Evolutionary conservation across 2,113 vertebrate genomes (phyloP).

Genomic region (Dipodomys ordii): DNA sequence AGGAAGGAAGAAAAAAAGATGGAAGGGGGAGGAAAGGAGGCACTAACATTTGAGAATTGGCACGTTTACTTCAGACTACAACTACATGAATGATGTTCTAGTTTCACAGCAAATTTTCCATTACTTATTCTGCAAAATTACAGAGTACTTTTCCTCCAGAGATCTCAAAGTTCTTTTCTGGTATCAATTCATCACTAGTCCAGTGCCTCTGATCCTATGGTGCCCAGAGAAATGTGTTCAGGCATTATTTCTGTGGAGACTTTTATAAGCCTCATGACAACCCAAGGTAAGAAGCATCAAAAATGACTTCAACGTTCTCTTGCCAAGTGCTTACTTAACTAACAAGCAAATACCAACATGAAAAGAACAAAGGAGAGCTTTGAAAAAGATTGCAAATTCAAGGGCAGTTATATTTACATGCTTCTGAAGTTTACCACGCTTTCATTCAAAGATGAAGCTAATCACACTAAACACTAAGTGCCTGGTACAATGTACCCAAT

Average conservation of each 20-base stretch:
- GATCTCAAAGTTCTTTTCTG: slow-evolving; percentile 58
- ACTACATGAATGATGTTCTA: not conserved
- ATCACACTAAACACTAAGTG: not conserved
- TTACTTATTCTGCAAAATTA: slow-evolving; percentile 32
- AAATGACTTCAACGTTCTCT: not conserved
- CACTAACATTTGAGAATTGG: not conserved
- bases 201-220: slow-evolving; percentile 1
- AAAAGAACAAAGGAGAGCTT: slow-evolving; percentile 41
- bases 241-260: slow-evolving; percentile 34
- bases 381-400: slow-evolving; percentile 33
- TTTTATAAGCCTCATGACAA: slow-evolving; percentile 58
- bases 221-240: slow-evolving; percentile 26
- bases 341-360: not conserved
- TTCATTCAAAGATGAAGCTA: slow-evolving; percentile 44
- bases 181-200: slow-evolving; percentile 61
- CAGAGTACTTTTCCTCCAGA: not conserved
- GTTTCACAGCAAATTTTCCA: slow-evolving; percentile 17
- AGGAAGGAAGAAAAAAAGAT: not conserved
- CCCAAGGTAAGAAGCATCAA: slow-evolving; percentile 36
- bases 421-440: slow-evolving; percentile 35
- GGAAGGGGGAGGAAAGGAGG: no score
- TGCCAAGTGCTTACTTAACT: slow-evolving; percentile 59
- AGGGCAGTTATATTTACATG: slow-evolving; percentile 13
- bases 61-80: not conserved
- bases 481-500: not conserved